Base-by-base conservation (phyloP, 2,113 vertebrate genomes). In the Dunckerocampus dactyliophorus region DNA sequence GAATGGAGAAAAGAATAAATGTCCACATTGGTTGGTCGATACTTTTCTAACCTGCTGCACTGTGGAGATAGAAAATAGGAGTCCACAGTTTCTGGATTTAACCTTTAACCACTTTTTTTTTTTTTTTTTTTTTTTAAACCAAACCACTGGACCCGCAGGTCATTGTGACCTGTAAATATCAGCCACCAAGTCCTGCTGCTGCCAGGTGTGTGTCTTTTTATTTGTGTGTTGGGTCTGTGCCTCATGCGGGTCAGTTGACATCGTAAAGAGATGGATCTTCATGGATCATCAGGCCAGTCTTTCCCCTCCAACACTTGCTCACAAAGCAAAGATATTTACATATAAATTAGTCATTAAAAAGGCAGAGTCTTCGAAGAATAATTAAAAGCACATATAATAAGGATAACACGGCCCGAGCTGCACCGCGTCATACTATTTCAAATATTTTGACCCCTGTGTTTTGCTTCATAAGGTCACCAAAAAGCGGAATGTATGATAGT, bases 71-170 rank as follows among this genome's bases (percentile, higher is more conserved):
- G 14, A 37, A 56, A 56, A 56, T 21, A 21, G n/a, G 34, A 56
- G 54, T 39, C 16, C n/a, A 42, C 34, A 21, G 17, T 42, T 56
- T 56, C 34, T 56, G 37, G 54, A 55, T 39, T 56, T 56, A 56
- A 42, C 34, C 54, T 42, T 56, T 42, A 56, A 42, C 54, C 34
- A 56, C 5, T 1, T 42, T 56, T 56, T 43, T 43, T 13, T 42
- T 13, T 42, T 42, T 42, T 42, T 42, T 43, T 14, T 13, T 13
- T 43, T 39, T 39, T 39, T 39, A 1, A 43, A 42, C 34, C 34
- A 8, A 19, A 56, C 19, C 19, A 56, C 13, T 42, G 16, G 54
- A 9, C 54, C 34, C 7, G 34, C 34, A 56, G 53, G 34, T 55
- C 52, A n/a, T 10, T 1, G 52, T n/a, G 31, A 56, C 53, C 52